A percentile compares a stretch with the other conserved stretches of the same genome.
phyloP scores from a whole-genome alignment of 2,797 vertebrate species.

The Gymnothorax reevesii region DNA sequence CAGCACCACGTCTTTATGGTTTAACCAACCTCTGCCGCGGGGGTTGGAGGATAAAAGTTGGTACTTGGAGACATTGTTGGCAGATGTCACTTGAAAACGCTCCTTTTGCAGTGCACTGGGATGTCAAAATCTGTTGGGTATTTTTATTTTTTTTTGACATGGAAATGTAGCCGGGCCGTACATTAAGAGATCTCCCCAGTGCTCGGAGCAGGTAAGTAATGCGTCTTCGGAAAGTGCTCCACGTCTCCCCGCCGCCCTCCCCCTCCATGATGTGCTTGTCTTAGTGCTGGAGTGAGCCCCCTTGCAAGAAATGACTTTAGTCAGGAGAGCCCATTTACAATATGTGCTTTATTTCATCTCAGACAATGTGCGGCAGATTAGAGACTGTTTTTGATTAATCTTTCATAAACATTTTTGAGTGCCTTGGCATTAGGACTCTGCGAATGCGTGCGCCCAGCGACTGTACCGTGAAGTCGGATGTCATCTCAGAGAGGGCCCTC shows the following conservation, averaged over 20 bases:
- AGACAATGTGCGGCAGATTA: constrained; percentile 99
- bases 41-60: constrained; percentile 82
- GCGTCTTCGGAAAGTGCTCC: constrained; percentile 76
- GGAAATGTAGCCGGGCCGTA: constrained; percentile 82
- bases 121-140: constrained; percentile 89
- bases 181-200: constrained; percentile 88
- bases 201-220: constrained; percentile 84
- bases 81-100: constrained; percentile 82
- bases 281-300: constrained; percentile 76
- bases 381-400: constrained; percentile 98
- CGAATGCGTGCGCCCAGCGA: constrained; percentile 78
- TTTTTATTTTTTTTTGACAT: constrained; percentile 82
- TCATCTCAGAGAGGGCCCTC: constrained; percentile 77
- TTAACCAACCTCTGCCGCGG: constrained; percentile 74
- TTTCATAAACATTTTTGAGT: constrained; percentile 93
- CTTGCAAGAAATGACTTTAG: constrained; percentile 88
- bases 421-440: constrained; percentile 86
- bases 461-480: constrained; percentile 78
- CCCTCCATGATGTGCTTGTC: constrained; percentile 75
- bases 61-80: constrained; percentile 71
- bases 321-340: constrained; percentile 98
- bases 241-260: constrained; percentile 73
- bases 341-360: constrained; percentile 92
- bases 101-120: constrained; percentile 71
- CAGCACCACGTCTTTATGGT: constrained; percentile 70